Conservation (phyloP, 2,113 vertebrate species). For the Coreoperca whiteheadi region DNA sequence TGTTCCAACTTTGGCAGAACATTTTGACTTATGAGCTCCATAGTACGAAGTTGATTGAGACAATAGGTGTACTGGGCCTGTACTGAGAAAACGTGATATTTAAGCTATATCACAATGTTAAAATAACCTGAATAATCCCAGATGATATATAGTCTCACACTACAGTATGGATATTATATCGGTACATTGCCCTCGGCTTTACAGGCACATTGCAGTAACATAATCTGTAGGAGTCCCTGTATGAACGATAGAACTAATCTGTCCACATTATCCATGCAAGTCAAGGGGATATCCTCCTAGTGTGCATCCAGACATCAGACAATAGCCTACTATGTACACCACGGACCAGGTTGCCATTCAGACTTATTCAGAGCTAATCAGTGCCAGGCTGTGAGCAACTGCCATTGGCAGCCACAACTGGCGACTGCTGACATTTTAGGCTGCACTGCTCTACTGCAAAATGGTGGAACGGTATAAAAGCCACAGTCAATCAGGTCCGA, state of each 20-base stretch:
- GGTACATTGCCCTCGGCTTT: neutral
- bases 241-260: slow-evolving; percentile 56
- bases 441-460: slow-evolving; percentile 33
- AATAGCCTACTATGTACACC: slow-evolving; percentile 52
- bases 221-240: slow-evolving; percentile 38
- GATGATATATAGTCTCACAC: neutral
- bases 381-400: slow-evolving; percentile 53
- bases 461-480: slow-evolving; percentile 56
- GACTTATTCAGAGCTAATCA: slow-evolving; percentile 62
- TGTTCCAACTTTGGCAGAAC: neutral
- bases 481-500: slow-evolving; percentile 48
- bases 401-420: slow-evolving; percentile 59
- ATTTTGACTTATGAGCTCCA: neutral
- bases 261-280: slow-evolving; percentile 51
- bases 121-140: neutral
- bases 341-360: slow-evolving; percentile 57
- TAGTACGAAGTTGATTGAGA: neutral
- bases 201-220: slow-evolving; percentile 17
- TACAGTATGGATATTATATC: neutral
- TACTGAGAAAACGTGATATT: neutral
- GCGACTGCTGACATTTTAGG: slow-evolving; percentile 62
- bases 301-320: slow-evolving; percentile 50
- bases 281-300: slow-evolving; percentile 54
- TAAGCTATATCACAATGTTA: neutral
- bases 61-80: neutral